These are phyloP conservation scores for Magallana angulata DNA, from an alignment of 1,140 invertebrate species.

Conservation along the genomic window DNA sequence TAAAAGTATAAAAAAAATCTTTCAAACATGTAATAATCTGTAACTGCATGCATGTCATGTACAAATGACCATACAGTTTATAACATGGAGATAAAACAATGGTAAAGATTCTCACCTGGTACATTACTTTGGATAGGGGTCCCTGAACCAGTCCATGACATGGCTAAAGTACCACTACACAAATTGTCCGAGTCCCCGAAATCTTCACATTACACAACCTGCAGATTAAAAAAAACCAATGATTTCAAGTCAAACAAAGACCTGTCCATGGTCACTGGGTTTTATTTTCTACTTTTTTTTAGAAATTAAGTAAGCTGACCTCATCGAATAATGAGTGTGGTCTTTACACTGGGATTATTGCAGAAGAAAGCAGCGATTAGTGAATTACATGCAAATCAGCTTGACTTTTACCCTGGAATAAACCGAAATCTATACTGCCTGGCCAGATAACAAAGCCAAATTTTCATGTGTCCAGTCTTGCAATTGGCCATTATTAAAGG, in stretches of 20 bases:
- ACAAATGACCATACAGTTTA: not conserved
- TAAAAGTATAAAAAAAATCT: too few species aligned
- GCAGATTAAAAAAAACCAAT: not conserved
- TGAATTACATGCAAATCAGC: not conserved
- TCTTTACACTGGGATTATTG: not conserved
- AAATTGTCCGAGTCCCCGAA: not conserved
- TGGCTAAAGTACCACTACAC: not conserved
- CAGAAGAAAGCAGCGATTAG: constrained; percentile 14
- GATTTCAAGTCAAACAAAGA: not conserved
- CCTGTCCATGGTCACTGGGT: not conserved
- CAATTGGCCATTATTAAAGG: constrained; percentile 7
- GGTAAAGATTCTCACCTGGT: not conserved
- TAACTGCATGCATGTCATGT: too few species aligned
- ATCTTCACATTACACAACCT: constrained; percentile 22
- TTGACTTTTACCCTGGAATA: not conserved
- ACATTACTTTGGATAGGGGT: constrained; percentile 23
- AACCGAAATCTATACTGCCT: not conserved
- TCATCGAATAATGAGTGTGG: not conserved
- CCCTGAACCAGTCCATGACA: constrained; percentile 16
- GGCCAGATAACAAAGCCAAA: not conserved
- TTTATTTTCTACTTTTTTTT: not conserved
- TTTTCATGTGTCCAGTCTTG: constrained; percentile 2
- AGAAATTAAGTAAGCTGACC: not conserved
- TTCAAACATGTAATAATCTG: too few species aligned
- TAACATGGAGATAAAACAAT: not conserved